Evolutionary conservation across 2,113 vertebrate genomes (phyloP), one percentile per base, ranked within the genome.

Genomic region (Cryptotis parvus): DNA sequence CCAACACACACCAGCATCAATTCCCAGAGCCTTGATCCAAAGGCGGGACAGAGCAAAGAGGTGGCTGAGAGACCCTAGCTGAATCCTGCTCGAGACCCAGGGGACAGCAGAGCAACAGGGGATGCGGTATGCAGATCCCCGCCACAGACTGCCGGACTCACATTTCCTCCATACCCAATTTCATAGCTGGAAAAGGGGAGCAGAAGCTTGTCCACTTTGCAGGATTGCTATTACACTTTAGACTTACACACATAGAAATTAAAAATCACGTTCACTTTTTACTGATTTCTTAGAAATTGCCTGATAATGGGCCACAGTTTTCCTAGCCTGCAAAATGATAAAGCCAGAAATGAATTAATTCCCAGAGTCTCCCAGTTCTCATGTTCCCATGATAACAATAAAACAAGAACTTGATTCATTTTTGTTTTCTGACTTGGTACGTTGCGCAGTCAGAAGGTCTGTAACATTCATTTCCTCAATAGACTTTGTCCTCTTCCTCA

Each of bases 91-190:
- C 63, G 14, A 15, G 61, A 22, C 18, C 26, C 43, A 65, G 74
- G 66, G 18, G 9, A 29, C 6, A 29, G 72, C 1, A 0, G 4
- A 2, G 31, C 49, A 12, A 4, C 3, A 8, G 26, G 8, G 45
- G 16, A 73, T 1, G 29, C 75, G 4, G 4, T 6, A 1, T 18
- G 0, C 8, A 1, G 20, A n/a, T 16, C 33, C 7, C 29, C n/a
- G 20, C 9, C 37, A 12, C 27, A 76, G 37, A 80, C 6, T 0
- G 14, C 43, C 33, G 27, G 8, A 6, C 22, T 72, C 37, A 12
- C 3, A 29, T 16, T 9, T 41, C 35, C 10, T 45, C 10, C 2
- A 61, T 8, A 2, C 22, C 14, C 16, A 27, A 1, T 68, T 79
- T 37, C 43, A 33, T 66, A 4, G 12, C 18, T 18, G 20, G 68